Evolutionary conservation across 2,797 vertebrate genomes (phyloP).

Genomic region (Graptemys geographica): DNA sequence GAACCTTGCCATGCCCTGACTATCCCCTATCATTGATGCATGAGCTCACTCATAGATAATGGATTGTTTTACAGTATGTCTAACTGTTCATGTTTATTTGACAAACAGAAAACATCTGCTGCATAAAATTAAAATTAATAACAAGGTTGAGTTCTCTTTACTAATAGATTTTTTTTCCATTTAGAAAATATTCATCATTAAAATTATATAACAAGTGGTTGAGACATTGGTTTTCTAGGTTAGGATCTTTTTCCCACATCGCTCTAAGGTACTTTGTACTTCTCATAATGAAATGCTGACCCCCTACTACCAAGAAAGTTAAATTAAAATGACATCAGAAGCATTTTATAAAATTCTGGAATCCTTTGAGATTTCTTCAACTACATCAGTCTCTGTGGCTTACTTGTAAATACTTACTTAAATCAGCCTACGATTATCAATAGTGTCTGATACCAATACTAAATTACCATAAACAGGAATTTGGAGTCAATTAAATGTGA

Average conservation of each 20-base stretch:
- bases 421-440: neutral
- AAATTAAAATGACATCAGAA: slow-evolving; percentile 64
- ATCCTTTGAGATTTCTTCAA: slow-evolving; percentile 20
- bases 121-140: slow-evolving; percentile 18
- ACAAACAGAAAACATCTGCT: slow-evolving; percentile 31
- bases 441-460: neutral
- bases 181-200: slow-evolving; percentile 33
- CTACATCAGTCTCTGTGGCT: neutral
- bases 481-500: neutral
- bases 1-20: slow-evolving; percentile 18
- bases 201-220: slow-evolving; percentile 5
- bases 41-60: slow-evolving; percentile 49
- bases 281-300: slow-evolving; percentile 59
- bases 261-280: slow-evolving; percentile 15
- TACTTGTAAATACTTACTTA: neutral
- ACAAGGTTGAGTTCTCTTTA: neutral
- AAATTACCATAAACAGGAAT: neutral
- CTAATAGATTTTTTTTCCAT: slow-evolving; percentile 4
- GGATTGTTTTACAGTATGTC: slow-evolving; percentile 46
- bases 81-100: slow-evolving; percentile 50
- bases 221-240: slow-evolving; percentile 23
- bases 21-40: slow-evolving; percentile 2
- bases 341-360: neutral
- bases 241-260: slow-evolving; percentile 38
- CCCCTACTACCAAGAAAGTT: slow-evolving; percentile 33